Evolutionary conservation across 2,888 invertebrate species (phyloP).

Genomic region (Trissoscelio sp.): DNA sequence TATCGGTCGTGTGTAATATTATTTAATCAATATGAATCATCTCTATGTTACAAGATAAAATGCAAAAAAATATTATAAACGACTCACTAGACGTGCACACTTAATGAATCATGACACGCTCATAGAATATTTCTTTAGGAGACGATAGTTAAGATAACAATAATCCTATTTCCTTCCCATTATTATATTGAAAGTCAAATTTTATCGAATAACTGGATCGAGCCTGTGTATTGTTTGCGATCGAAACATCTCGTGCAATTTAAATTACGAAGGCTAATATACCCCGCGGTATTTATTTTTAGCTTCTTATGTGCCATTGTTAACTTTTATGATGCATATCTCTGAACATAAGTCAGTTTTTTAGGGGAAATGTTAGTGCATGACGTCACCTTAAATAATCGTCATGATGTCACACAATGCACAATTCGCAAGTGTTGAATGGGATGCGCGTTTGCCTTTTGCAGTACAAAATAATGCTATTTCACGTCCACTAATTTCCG

Average conservation of each 20-base stretch:
- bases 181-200: too few species aligned
- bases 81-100: too few species aligned
- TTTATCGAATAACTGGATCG: background rate
- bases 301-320: background rate
- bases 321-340: background rate
- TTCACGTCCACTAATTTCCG: background rate
- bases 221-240: background rate
- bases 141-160: too few species aligned
- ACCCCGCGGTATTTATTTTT: background rate
- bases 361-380: background rate
- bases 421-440: background rate
- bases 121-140: too few species aligned
- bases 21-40: too few species aligned
- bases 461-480: background rate
- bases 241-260: background rate
- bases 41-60: too few species aligned
- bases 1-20: too few species aligned
- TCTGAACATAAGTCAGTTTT: background rate
- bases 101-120: too few species aligned
- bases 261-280: background rate
- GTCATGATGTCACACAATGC: constrained; percentile 4
- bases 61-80: too few species aligned
- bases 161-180: too few species aligned
- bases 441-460: background rate
- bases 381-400: constrained; percentile 5